A percentile compares a stretch with the other conserved stretches of the same genome.
These are phyloP conservation scores for Aphrophora alni DNA, from an alignment of 2,888 invertebrate genomes.

Conservation along the genomic window DNA sequence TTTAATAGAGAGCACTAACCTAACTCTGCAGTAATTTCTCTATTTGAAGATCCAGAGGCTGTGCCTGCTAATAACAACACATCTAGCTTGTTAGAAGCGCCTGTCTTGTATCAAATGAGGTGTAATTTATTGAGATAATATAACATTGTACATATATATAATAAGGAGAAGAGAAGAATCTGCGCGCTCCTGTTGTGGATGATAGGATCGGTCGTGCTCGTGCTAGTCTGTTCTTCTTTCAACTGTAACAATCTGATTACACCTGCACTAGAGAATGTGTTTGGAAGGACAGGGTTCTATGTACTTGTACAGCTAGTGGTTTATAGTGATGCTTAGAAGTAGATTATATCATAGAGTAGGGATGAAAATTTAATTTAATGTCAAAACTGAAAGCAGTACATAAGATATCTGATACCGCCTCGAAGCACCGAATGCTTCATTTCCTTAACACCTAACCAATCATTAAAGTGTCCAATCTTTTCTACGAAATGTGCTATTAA, in stretches of 20 bases:
- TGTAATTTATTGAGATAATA: not conserved
- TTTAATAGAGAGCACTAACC: not conserved
- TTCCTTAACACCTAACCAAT: no score
- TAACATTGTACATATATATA: not conserved
- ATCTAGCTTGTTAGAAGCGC: not conserved
- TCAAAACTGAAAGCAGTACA: no score
- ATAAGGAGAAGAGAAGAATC: not conserved
- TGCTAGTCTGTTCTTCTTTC: not conserved
- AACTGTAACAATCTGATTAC: not conserved
- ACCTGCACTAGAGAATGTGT: not conserved
- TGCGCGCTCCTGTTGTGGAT: not conserved
- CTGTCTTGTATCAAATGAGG: not conserved
- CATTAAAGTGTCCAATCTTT: no score
- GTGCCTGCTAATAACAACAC: no score
- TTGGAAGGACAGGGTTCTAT: not conserved
- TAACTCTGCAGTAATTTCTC: not conserved
- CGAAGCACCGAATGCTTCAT: no score
- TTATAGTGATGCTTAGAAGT: no score
- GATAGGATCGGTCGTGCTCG: not conserved
- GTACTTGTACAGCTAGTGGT: no score
- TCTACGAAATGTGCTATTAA: no score
- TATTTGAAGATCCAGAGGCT: not conserved
- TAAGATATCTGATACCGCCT: no score
- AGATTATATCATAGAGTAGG: no score
- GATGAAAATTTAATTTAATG: no score